These are phyloP conservation scores for Phyllostomus hastatus DNA, from an alignment of 2,113 vertebrate species.

Conservation along the genomic window DNA sequence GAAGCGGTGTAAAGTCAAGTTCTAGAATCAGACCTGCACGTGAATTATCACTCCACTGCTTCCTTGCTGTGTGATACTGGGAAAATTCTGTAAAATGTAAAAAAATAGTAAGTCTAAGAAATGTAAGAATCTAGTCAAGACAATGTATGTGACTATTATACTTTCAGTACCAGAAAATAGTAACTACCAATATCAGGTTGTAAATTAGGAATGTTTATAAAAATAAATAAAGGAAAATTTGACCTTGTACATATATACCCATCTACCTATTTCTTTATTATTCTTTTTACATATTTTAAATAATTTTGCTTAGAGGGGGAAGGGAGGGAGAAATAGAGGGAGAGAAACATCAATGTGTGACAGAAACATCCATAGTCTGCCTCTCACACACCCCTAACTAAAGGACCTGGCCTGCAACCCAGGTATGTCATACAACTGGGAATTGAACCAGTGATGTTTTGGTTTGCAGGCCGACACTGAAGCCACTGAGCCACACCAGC, in stretches of 20 bases:
- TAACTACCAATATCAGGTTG: not conserved
- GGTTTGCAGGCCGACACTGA: no score
- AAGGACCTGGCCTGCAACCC: no score
- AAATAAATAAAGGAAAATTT: not conserved
- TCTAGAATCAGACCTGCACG: not conserved
- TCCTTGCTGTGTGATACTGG: not conserved
- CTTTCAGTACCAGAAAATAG: not conserved
- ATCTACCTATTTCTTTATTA: not conserved
- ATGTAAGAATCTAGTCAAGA: not conserved
- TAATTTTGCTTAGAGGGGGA: no score
- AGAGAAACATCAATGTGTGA: no score
- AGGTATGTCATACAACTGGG: not conserved
- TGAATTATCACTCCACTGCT: not conserved
- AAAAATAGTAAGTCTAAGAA: slow-evolving; percentile 10
- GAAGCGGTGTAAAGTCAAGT: not conserved
- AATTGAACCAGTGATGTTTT: not conserved
- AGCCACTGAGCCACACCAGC: no score
- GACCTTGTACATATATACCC: not conserved
- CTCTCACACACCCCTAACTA: no score
- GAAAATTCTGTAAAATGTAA: not conserved
- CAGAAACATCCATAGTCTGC: no score
- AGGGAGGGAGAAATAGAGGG: no score
- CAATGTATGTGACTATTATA: not conserved
- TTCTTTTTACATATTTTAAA: not conserved
- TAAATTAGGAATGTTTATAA: not conserved